Conservation (phyloP, 2,888 invertebrate genomes). For the Drosophila flavopinicola region DNA sequence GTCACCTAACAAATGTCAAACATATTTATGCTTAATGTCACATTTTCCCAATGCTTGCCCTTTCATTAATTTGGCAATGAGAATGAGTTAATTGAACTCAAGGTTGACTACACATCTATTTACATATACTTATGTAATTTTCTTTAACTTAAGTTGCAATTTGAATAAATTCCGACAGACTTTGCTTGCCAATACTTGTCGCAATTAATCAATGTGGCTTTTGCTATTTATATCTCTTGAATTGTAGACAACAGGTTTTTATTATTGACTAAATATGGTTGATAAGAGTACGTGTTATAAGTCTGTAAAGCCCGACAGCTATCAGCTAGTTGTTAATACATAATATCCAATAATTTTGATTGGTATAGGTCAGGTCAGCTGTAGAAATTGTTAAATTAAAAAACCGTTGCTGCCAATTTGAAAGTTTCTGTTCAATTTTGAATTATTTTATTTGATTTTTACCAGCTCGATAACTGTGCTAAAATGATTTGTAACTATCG, state of each 20-base stretch:
- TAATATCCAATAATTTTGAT: background rate
- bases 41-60: background rate
- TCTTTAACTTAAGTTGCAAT: background rate
- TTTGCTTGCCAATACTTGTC: slow-evolving; percentile 11
- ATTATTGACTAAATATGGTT: slow-evolving; percentile 6
- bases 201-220: slow-evolving; percentile 4
- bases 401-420: too few species aligned
- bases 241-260: background rate
- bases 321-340: slow-evolving; percentile 1
- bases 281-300: slow-evolving; percentile 21
- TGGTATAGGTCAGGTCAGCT: slow-evolving; percentile 9
- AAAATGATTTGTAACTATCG: too few species aligned
- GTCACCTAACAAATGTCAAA: too few species aligned
- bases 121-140: slow-evolving; percentile 4
- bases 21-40: background rate
- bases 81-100: background rate
- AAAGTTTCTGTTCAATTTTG: too few species aligned
- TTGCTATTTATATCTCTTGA: slow-evolving; percentile 3
- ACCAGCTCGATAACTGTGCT: too few species aligned
- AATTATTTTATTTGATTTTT: too few species aligned
- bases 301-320: background rate
- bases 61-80: background rate
- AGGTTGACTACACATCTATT: background rate
- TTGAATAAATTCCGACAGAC: slow-evolving; percentile 15
- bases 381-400: too few species aligned